Evolutionary conservation across 2,113 vertebrate species (phyloP), one percentile per base, ranked within the genome.

Genomic region (Upupa epops): DNA sequence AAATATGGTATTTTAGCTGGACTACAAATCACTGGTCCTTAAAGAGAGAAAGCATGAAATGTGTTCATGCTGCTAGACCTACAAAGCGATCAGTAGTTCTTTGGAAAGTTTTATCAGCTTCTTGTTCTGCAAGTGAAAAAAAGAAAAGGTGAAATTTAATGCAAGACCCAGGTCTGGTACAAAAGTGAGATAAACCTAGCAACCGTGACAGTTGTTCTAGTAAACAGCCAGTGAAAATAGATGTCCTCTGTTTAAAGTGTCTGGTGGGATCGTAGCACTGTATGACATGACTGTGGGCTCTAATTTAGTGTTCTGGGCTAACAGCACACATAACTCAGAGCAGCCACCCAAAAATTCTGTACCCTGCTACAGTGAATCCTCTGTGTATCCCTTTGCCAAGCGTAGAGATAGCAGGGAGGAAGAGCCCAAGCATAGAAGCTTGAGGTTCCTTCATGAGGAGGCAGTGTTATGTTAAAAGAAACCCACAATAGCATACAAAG

Each of bases 311-410:
- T 11, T 48, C 54, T 89, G 46, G 18, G 37, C 59, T 90, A 82
- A 84, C 17, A 65, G 29, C 31, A 84, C 31, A 17, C 28, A 58
- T 29, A 69, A 61, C 3, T 32, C 3, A 4, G 36, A 74, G 46
- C n/a, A 88, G 45, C 17, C 18, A 55, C 6, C 8, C 45, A 78
- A 83, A 96, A 77, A 29, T 84, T 75, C 37, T 32, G 5, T 78
- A 32, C 7, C 13, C 25, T 71, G 49, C 25, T 31, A 58, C 37
- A 65, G 31, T 3, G 8, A 51, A 72, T 84, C 55, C 34, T 90
- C 54, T 40, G 29, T 1, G 3, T 49, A 72, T 5, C 4, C 4
- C 4, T 13, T 6, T 0, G 0, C n/a, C 29, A 49, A 36, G 49
- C 21, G 22, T 29, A 54, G 9, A 18, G 28, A 24, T 51, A 24